Evolutionary conservation across 2,888 invertebrate species (phyloP).

Genomic region (Pseudanteris insignis): DNA sequence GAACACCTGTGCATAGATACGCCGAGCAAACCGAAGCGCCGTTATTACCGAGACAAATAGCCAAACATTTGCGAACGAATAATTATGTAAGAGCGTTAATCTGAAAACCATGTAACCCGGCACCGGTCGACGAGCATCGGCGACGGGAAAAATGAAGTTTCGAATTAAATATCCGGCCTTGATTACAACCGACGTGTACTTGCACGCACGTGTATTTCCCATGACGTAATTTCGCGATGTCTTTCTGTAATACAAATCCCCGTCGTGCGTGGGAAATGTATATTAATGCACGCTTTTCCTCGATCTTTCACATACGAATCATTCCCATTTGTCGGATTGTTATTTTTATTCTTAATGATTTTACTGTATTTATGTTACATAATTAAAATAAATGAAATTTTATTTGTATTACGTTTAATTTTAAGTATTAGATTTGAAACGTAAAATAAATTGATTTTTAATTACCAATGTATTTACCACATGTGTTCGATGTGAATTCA

Average conservation of each 20-base stretch:
- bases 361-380: too few species aligned
- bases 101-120: slow-evolving; percentile 41
- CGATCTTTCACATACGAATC: too few species aligned
- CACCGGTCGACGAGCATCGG: slow-evolving; percentile 15
- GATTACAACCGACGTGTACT: slow-evolving; percentile 14
- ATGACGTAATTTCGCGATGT: slow-evolving; percentile 39
- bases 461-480: too few species aligned
- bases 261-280: slow-evolving; percentile 32
- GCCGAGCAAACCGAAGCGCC: slow-evolving; percentile 7
- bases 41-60: slow-evolving; percentile 18
- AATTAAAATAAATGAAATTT: too few species aligned
- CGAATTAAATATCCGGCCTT: slow-evolving; percentile 39
- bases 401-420: too few species aligned
- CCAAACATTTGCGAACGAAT: slow-evolving; percentile 17
- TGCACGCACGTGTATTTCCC: slow-evolving; percentile 33
- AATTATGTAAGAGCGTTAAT: slow-evolving; percentile 43
- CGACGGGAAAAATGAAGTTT: slow-evolving; percentile 32
- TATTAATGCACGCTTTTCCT: slow-evolving; percentile 21
- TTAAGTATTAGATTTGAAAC: too few species aligned
- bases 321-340: too few species aligned
- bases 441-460: too few species aligned
- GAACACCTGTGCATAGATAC: slow-evolving; percentile 21
- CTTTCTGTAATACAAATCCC: slow-evolving; percentile 21
- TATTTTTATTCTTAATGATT: too few species aligned
- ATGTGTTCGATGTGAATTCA: too few species aligned